Evolutionary conservation across 2,797 vertebrate species (phyloP).

Genomic region (Tiaroga cobitis): DNA sequence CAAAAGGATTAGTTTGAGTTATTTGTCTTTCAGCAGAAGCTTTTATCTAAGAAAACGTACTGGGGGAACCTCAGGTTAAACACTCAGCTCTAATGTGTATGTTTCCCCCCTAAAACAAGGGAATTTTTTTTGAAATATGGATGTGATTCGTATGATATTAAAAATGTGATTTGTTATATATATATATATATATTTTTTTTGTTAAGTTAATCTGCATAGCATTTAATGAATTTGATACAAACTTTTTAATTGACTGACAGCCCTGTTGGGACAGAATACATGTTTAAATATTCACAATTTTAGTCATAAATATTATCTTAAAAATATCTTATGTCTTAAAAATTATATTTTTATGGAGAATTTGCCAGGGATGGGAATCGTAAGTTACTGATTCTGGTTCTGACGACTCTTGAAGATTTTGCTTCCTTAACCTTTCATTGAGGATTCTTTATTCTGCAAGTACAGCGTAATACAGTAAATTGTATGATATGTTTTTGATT

Average conservation of each 20-base stretch:
- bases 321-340: too few relatives aligned
- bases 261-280: background rate
- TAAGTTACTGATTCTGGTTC: background rate
- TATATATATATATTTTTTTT: too few relatives aligned
- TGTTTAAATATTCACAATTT: background rate
- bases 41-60: constrained; percentile 24
- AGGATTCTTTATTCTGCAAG: background rate
- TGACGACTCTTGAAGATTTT: background rate
- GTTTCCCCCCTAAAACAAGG: background rate
- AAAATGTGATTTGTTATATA: too few relatives aligned
- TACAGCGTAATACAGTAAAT: background rate
- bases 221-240: background rate
- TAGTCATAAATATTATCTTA: background rate
- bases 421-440: background rate
- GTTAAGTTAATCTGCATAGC: background rate
- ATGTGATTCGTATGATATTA: background rate
- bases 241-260: background rate
- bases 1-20: constrained; percentile 37
- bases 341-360: background rate
- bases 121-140: background rate
- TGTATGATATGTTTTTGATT: background rate
- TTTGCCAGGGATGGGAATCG: background rate
- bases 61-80: background rate
- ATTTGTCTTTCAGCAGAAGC: constrained; percentile 31
- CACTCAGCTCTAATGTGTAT: background rate